Evolutionary conservation across 2,113 vertebrate genomes (phyloP).

Genomic region (Cephalopholis sonnerati): DNA sequence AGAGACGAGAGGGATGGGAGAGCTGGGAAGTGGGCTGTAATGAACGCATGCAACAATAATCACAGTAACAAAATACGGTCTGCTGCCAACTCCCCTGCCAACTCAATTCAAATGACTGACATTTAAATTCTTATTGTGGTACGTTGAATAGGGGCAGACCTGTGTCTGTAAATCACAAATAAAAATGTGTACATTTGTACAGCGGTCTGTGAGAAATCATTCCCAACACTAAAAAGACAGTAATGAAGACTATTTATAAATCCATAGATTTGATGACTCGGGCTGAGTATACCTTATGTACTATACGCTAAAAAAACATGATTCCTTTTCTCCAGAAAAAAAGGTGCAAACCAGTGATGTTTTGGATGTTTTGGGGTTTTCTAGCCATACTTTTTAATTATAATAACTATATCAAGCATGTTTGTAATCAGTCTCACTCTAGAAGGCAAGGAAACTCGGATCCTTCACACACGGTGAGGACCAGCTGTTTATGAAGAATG

Average conservation of each 20-base stretch:
- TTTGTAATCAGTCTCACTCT: not conserved
- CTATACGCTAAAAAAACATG: no score
- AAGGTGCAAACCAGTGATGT: not conserved
- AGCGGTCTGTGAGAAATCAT: not conserved
- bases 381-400: not conserved
- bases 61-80: constrained; percentile 38
- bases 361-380: not conserved
- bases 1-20: constrained; percentile 20
- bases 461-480: not conserved
- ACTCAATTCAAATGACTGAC: constrained; percentile 7
- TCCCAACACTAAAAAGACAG: not conserved
- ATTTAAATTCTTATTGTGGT: not conserved
- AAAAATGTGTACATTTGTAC: not conserved
- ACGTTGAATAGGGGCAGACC: not conserved
- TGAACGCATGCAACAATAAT: constrained; percentile 63
- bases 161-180: not conserved
- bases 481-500: not conserved
- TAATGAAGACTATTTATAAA: constrained; percentile 5
- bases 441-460: not conserved
- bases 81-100: constrained; percentile 45
- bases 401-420: not conserved
- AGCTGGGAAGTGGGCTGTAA: constrained; percentile 49
- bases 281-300: not conserved
- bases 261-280: not conserved
- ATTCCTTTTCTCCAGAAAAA: not conserved